Base-by-base conservation (phyloP, 2,888 invertebrate genomes). In the Tetragonula carbonaria region DNA sequence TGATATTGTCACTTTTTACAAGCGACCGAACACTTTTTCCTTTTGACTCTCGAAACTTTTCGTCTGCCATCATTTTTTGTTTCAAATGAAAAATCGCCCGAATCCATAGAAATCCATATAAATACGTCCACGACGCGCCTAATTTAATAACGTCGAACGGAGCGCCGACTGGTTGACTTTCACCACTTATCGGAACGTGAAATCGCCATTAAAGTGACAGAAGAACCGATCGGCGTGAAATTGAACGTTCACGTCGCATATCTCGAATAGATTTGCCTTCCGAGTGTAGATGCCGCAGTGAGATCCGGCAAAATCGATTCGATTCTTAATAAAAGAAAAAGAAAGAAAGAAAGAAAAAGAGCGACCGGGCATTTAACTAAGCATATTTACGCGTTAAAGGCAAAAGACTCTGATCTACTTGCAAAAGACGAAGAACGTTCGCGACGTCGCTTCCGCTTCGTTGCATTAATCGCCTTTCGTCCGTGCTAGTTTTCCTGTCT, bases 401-500 rank as follows among this genome's bases (percentile, higher is more conserved):
- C 53, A 77, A 78, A 78, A 57, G 28, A 2, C 28, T 28, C 72
- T 65, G 78, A 72, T 72, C 78, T 66, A 72, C 55, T 65, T 78
- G n/a, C 45, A 33, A 45, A 33, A 45, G 45, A 11, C 50, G 38
- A 28, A 70, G 59, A 50, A 68, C 50, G 67, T 75, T 75, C 57
- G 45, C 67, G 6, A 55, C 51, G 50, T 55, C 65, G 65, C 33
- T 74, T 74, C 66, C 28, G 28, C 2, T 28, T 28, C 57, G 55
- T 23, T 67, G 45, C 14, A 67, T 67, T 76, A 76, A 76, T 67
- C 76, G 57, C 21, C 21, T 45, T 68, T 68, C 16, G 21, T 50
- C 50, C 23, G 18, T 16, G 18, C n/a, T 55, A 2, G 33, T 28
- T 33, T 70, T 77, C 62, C 70, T 70, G n/a, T 21, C 23, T 45